Conservation (phyloP, 2,113 vertebrate genomes). For the Brachypteracias leptosomus region DNA sequence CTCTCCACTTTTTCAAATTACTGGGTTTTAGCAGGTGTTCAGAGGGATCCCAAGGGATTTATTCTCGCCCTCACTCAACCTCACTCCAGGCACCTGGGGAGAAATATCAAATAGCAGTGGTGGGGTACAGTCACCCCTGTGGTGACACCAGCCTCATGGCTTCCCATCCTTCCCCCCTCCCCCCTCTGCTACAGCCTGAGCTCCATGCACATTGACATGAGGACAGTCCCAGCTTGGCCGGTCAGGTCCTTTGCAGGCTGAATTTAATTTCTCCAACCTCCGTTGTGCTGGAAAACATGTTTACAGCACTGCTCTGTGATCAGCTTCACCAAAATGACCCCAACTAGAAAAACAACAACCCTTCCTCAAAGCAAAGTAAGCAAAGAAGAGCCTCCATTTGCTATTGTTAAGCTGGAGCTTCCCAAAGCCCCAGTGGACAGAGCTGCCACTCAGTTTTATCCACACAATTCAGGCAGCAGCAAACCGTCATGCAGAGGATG, state of each 20-base stretch:
- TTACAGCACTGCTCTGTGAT: not conserved
- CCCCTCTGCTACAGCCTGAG: not conserved
- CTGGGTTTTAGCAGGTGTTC: not conserved
- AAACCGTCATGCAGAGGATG: not conserved
- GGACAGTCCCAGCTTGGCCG: accelerated
- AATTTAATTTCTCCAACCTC: not conserved
- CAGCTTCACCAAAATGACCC: not conserved
- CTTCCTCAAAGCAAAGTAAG: not conserved
- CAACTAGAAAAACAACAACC: not conserved
- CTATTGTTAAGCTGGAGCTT: not conserved
- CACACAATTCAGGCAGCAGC: not conserved
- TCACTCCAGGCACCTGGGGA: not conserved
- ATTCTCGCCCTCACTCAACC: not conserved
- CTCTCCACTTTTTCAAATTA: not conserved
- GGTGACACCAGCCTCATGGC: not conserved
- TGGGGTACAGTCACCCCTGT: accelerated
- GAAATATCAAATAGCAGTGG: not conserved
- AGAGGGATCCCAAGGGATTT: not conserved
- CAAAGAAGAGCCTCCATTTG: not conserved
- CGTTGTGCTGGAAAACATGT: not conserved
- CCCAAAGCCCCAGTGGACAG: not conserved
- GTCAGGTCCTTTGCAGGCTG: not conserved
- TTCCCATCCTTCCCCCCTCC: not conserved
- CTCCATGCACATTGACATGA: accelerated
- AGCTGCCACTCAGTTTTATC: not conserved